These are phyloP conservation scores for Malaclemys terrapin DNA, from an alignment of 2,113 vertebrate species.

Conservation along the genomic window DNA sequence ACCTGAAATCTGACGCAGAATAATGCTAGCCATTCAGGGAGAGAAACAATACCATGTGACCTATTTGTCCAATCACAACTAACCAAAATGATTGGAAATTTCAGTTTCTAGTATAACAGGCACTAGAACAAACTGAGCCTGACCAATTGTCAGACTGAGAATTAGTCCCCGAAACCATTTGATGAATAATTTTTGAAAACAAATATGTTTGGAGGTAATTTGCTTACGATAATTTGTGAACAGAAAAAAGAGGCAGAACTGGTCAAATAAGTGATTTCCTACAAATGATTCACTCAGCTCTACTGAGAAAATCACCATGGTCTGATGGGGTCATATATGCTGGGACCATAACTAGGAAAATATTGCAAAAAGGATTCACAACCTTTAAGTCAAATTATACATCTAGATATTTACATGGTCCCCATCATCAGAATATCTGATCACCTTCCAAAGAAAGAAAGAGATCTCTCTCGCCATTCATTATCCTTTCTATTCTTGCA, in stretches of 20 bases:
- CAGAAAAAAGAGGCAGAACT: background rate
- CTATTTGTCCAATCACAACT: background rate
- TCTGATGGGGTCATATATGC: background rate
- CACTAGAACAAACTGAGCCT: background rate
- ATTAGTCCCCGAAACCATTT: background rate
- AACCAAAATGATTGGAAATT: background rate
- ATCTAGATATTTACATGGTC: background rate
- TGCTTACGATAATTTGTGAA: background rate
- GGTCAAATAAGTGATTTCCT: background rate
- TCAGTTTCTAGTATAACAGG: background rate
- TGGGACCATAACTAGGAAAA: background rate
- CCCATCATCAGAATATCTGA: background rate
- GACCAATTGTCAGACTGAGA: background rate
- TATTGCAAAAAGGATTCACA: background rate
- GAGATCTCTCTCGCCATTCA: background rate
- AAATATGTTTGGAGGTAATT: background rate
- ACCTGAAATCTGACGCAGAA: background rate
- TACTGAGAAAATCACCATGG: background rate
- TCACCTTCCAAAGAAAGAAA: background rate
- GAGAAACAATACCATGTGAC: background rate
- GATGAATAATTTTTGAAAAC: background rate
- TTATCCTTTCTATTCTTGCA: background rate
- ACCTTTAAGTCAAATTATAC: background rate
- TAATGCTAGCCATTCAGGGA: background rate
- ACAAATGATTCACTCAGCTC: background rate